Conservation (phyloP, 1,140 invertebrate species). For the Plectrocnemia conspersa region DNA sequence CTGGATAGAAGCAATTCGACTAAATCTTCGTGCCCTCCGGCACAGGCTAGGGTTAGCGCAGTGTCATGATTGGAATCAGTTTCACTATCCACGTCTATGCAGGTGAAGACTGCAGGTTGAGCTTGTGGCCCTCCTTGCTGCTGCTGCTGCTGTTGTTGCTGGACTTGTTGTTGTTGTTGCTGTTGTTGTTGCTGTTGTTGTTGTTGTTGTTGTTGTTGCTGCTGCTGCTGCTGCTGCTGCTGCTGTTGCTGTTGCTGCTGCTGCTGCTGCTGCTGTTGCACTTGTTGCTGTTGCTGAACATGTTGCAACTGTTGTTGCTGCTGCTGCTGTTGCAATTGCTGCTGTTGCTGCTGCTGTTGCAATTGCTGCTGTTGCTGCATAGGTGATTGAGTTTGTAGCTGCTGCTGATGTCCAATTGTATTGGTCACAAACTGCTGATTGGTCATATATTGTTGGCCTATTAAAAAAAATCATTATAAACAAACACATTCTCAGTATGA, state of each 20-base stretch:
- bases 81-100: conserved; percentile 90
- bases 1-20: conserved; percentile 85
- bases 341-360: conserved; percentile 34
- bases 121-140: conserved; percentile 47
- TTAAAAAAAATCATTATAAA: not conserved
- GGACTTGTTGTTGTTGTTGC: conserved; percentile 36
- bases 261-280: conserved; percentile 35
- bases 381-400: conserved; percentile 38
- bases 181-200: conserved; percentile 30
- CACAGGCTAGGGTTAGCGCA: conserved; percentile 93
- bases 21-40: conserved; percentile 93
- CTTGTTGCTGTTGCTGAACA: conserved; percentile 36
- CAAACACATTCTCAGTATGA: too few relatives aligned
- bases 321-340: conserved; percentile 36
- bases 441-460: conserved; percentile 25
- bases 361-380: conserved; percentile 34
- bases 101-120: conserved; percentile 49
- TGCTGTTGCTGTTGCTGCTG: conserved; percentile 35
- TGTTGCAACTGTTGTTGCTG: conserved; percentile 37
- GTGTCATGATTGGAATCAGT: conserved; percentile 99
- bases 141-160: conserved; percentile 42
- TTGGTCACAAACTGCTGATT: conserved; percentile 20
- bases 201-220: conserved; percentile 26
- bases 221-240: conserved; percentile 26
- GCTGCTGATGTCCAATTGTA: conserved; percentile 22